Evolutionary conservation across 1,140 invertebrate genomes (phyloP).

Genomic region (Atta cephalotes): DNA sequence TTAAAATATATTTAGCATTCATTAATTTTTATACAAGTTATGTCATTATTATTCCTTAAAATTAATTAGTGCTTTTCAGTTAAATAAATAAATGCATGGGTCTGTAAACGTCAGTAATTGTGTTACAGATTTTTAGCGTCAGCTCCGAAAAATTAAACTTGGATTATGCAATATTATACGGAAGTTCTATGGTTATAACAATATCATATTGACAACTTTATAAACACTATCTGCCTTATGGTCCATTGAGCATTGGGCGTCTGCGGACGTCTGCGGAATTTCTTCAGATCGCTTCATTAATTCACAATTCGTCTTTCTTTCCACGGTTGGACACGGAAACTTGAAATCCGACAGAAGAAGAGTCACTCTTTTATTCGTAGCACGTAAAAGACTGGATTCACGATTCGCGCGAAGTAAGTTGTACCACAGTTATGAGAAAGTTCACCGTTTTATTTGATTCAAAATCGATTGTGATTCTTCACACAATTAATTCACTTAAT

Average conservation of each 20-base stretch:
- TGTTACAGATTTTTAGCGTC: no score
- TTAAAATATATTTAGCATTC: no score
- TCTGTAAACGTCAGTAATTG: no score
- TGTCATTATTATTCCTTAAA: no score
- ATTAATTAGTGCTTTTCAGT: no score
- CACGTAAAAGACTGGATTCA: background rate
- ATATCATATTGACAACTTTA: background rate
- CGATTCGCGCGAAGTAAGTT: conserved; percentile 25
- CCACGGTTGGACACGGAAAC: conserved; percentile 31
- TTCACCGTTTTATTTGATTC: conserved; percentile 25
- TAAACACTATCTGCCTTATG: background rate
- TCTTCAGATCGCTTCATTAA: conserved; percentile 56
- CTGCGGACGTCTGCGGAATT: conserved; percentile 43
- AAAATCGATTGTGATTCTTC: conserved; percentile 25
- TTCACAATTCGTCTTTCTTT: conserved; percentile 52
- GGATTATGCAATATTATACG: background rate
- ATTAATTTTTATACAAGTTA: no score
- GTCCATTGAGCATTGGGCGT: conserved; percentile 10
- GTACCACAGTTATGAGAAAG: conserved; percentile 50
- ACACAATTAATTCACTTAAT: conserved; percentile 42
- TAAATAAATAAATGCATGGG: no score
- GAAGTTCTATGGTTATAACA: background rate
- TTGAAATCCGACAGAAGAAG: conserved; percentile 35
- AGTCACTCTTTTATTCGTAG: conserved; percentile 25
- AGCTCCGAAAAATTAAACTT: no score